These are phyloP conservation scores for Astyanax mexicanus DNA, from an alignment of 2,797 vertebrate species.

Conservation along the genomic window DNA sequence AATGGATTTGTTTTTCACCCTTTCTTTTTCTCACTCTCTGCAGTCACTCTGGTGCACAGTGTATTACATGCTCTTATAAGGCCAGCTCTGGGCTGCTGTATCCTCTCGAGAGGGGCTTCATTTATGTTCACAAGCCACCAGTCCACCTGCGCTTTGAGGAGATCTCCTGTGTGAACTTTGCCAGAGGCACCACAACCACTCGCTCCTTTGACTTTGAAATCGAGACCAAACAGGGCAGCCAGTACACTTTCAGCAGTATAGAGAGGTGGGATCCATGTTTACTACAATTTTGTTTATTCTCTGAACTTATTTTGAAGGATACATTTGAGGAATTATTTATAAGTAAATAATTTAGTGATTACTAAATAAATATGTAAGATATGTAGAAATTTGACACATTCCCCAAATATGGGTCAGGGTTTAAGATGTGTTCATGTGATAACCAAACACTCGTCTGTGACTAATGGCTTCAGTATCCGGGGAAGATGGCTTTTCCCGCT, in stretches of 20 bases:
- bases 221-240: slow-evolving; percentile 95
- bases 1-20: not conserved
- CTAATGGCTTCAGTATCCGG: too few relatives aligned
- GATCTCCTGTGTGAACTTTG: slow-evolving; percentile 95
- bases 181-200: slow-evolving; percentile 94
- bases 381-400: too few relatives aligned
- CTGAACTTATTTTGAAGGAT: too few relatives aligned
- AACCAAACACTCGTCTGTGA: too few relatives aligned
- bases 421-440: too few relatives aligned
- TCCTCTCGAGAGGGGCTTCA: slow-evolving; percentile 95
- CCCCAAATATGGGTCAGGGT: too few relatives aligned
- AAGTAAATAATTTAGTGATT: too few relatives aligned
- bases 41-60: slow-evolving; percentile 95
- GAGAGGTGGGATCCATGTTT: slow-evolving; percentile 82
- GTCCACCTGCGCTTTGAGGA: slow-evolving; percentile 97
- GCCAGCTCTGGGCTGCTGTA: slow-evolving; percentile 95
- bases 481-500: not conserved
- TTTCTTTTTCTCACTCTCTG: not conserved
- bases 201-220: slow-evolving; percentile 98
- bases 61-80: slow-evolving; percentile 98
- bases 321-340: too few relatives aligned
- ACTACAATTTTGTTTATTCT: too few relatives aligned
- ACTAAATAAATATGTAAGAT: too few relatives aligned
- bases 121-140: slow-evolving; percentile 96
- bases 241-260: slow-evolving; percentile 98